Base-by-base conservation (phyloP, 2,888 invertebrate species). In the Stegana nigrithorax region DNA sequence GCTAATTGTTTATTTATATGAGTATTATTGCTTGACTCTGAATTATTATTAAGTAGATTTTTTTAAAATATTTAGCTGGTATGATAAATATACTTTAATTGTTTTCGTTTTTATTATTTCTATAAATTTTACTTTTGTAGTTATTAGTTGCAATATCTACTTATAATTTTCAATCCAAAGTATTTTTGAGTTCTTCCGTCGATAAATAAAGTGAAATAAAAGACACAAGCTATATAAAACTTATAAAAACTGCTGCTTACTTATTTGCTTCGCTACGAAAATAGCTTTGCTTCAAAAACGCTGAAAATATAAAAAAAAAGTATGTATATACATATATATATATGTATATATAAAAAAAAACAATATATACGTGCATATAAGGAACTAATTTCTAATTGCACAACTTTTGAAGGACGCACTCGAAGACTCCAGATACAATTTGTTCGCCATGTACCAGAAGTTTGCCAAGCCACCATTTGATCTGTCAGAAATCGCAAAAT, bases 381-480 rank as follows among this genome's bases (percentile, higher is more conserved):
- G 44, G 53, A 27, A 63, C 21, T 19, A 60, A 63, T 29, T 42
- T 27, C 7, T 26, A 47, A 32, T 36, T 55, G 53, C 14, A 12
- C n/a, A 19, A 6, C 58, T 59, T 59, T 67, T 64, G 57, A 78
- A 85, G 85, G 85, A 85, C 65, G 68, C 78, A n/a, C 66, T 83
- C 50, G 85, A 86, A 69, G 85, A 85, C 66, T 82, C 83, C 8
- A 77, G 85, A 59, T 81, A 83, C 60, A 86, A 85, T 73, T 72
- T 86, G 2, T 84, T 86, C 67, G 84, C 85, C 59, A 85, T 86
- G 84, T 86, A 85, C 71, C 86, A 86, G 69, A 85, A 85, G 70
- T 83, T 86, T 60, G 82, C 85, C 21, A 84, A 84, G 64, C 83
- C 84, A 44, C 83, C 84, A 0, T 85, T 85, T 50, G 85, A 86